Percentiles rank a stretch among this genome's conserved stretches.
Evolutionary conservation across 2,888 invertebrate genomes (phyloP).

Genomic region (Drosophila sordidapex): DNA sequence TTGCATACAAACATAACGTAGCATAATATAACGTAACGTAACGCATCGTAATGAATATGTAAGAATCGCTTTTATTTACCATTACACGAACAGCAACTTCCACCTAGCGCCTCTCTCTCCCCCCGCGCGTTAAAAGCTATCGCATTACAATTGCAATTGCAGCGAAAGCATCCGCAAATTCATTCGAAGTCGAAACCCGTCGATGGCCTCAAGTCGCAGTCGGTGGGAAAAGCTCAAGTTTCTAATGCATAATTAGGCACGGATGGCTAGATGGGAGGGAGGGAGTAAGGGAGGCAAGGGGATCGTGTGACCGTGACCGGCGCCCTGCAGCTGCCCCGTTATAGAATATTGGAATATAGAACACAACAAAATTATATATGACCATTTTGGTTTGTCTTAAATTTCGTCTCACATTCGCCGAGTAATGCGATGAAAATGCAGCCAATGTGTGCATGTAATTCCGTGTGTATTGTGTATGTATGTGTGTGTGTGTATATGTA

Average conservation of each 20-base stretch:
- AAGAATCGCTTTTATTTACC: slow-evolving; percentile 42
- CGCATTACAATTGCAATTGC: slow-evolving; percentile 48
- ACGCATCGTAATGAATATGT: neutral
- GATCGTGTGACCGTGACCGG: slow-evolving; percentile 40
- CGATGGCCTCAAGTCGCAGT: slow-evolving; percentile 13
- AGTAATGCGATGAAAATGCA: slow-evolving; percentile 5
- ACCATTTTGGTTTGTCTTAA: slow-evolving; percentile 6
- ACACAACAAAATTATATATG: neutral
- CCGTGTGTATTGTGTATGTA: no score
- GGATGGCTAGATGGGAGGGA: neutral
- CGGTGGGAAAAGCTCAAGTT: slow-evolving; percentile 58
- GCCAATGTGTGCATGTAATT: neutral
- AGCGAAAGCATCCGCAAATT: slow-evolving; percentile 49
- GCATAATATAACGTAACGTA: neutral
- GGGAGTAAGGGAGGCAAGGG: neutral
- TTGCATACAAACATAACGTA: slow-evolving; percentile 7
- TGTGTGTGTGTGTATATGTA: neutral
- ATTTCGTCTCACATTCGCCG: slow-evolving; percentile 20
- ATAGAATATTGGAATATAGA: slow-evolving; percentile 26
- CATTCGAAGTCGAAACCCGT: slow-evolving; percentile 40
- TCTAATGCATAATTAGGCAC: slow-evolving; percentile 45
- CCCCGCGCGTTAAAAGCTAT: slow-evolving; percentile 7
- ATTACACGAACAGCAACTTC: slow-evolving; percentile 18
- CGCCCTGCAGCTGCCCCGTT: slow-evolving; percentile 29
- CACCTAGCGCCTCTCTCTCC: slow-evolving; percentile 20